A percentile compares a stretch with the other conserved stretches of the same genome.
These are phyloP conservation scores for Anolis apletophallus DNA, from an alignment of 2,797 vertebrate genomes.

Conservation along the genomic window DNA sequence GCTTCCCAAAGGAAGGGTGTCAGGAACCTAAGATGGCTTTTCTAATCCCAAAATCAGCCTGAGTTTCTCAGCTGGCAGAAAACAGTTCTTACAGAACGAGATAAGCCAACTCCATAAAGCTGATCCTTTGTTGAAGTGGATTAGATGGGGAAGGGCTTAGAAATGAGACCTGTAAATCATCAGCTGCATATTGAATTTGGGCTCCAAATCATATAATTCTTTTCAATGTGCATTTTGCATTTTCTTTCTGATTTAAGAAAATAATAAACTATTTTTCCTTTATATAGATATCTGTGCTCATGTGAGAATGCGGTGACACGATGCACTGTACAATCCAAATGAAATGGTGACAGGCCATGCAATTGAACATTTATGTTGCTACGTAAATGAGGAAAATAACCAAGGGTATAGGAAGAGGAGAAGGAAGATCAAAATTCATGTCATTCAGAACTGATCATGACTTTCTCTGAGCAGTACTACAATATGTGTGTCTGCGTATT, in stretches of 20 bases:
- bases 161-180: not conserved
- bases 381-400: not conserved
- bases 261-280: not conserved
- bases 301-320: not conserved
- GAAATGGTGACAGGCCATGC: not conserved
- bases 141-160: not conserved
- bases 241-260: not conserved
- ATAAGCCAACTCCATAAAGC: not conserved
- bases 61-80: not conserved
- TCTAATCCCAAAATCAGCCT: not conserved
- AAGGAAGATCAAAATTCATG: not conserved
- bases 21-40: slow-evolving; percentile 3
- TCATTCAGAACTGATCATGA: not conserved
- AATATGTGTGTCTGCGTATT: too few relatives aligned
- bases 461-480: not conserved
- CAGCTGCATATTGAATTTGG: not conserved
- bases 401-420: not conserved
- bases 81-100: not conserved
- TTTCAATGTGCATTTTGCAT: not conserved
- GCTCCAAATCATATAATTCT: not conserved
- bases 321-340: not conserved
- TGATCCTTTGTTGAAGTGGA: slow-evolving; percentile 1
- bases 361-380: not conserved
- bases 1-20: slow-evolving; percentile 25
- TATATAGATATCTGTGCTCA: not conserved